Evolutionary conservation across 2,797 vertebrate species (phyloP).

Genomic region (Muraenolepis orangiensis): DNA sequence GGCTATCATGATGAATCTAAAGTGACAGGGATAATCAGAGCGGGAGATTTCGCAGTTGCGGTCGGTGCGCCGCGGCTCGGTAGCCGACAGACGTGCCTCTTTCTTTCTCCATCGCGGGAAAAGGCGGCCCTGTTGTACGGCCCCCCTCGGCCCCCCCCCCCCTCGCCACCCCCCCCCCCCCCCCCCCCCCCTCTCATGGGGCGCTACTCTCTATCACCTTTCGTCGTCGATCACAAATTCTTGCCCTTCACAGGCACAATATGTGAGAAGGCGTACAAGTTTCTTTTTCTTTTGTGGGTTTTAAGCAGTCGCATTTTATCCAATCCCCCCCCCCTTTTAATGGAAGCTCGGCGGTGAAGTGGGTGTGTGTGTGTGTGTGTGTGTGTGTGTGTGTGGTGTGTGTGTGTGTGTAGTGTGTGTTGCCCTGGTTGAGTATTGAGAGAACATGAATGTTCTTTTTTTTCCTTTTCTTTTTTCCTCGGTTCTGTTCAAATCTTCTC

Average conservation of each 20-base stretch:
- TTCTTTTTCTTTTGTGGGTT: slow-evolving; percentile 11
- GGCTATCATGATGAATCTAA: slow-evolving; percentile 57
- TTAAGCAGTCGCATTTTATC: neutral
- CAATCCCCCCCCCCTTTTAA: neutral
- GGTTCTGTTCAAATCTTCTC: neutral
- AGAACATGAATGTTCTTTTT: too few species aligned
- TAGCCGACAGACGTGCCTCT: slow-evolving; percentile 51
- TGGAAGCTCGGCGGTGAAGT: neutral
- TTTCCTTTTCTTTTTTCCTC: too few species aligned
- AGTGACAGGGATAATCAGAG: slow-evolving; percentile 61
- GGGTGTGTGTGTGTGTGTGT: neutral
- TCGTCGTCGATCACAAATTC: slow-evolving; percentile 41
- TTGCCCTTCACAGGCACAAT: slow-evolving; percentile 30
- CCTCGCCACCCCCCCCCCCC: slow-evolving; percentile 7
- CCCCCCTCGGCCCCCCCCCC: too few species aligned
- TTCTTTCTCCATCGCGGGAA: too few species aligned
- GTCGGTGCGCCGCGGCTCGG: slow-evolving; percentile 38
- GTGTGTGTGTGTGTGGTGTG: too few species aligned
- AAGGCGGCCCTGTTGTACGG: slow-evolving; percentile 21
- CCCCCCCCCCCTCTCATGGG: slow-evolving; percentile 14
- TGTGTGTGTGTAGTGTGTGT: too few species aligned
- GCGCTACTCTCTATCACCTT: slow-evolving; percentile 39
- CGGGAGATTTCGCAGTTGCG: slow-evolving; percentile 53
- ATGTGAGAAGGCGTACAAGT: slow-evolving; percentile 14
- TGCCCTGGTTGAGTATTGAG: too few species aligned